Base-by-base conservation (phyloP, 2,797 vertebrate genomes). In the Fratercula arctica region DNA sequence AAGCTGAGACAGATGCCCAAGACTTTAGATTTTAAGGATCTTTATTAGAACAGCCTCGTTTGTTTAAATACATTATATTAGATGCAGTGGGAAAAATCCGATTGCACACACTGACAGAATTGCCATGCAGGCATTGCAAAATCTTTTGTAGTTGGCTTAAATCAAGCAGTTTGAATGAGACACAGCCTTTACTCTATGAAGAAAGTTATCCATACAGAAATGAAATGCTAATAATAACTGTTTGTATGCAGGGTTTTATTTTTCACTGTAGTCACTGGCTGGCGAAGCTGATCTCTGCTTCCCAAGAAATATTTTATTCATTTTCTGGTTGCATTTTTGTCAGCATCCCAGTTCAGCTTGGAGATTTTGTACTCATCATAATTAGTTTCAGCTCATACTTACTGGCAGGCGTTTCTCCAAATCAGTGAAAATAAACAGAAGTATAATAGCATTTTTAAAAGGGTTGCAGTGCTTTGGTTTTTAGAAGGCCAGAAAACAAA, bases 311-410 rank as follows among this genome's bases (percentile, higher is more conserved):
- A 96, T 96, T 98, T 97, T 97, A 95, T 94, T 97, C 85, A 95
- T 98, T 98, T 97, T 97, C 80, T 97, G 83, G 79, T 95, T 96
- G 78, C 93, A 94, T 98, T 98, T 97, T 96, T 97, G 94, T 97
- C 96, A 96, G 72, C 68, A 92, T 96, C 95, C 84, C 89, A 94
- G 68, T 96, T 97, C 93, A 97, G 92, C 76, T 51, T 90, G 90
- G 86, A 97, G 80, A 94, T 96, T 96, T 97, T 95, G 60, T 93
- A 72, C 72, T 82, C 68, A 89, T 70, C 84, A 63, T 96, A 97
- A 98, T 98, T 97, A 96, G 85, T 98, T 97, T 97, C 97, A 97
- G 94, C 84, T 97, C 94, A 95, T 97, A 91, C 61, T 97, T 97
- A 74, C 66, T 95, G 86, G 69, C 94, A 95, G 90, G 43, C 81